These are phyloP conservation scores for Xenopus borealis DNA, from an alignment of 2,113 vertebrate species.

Conservation along the genomic window DNA sequence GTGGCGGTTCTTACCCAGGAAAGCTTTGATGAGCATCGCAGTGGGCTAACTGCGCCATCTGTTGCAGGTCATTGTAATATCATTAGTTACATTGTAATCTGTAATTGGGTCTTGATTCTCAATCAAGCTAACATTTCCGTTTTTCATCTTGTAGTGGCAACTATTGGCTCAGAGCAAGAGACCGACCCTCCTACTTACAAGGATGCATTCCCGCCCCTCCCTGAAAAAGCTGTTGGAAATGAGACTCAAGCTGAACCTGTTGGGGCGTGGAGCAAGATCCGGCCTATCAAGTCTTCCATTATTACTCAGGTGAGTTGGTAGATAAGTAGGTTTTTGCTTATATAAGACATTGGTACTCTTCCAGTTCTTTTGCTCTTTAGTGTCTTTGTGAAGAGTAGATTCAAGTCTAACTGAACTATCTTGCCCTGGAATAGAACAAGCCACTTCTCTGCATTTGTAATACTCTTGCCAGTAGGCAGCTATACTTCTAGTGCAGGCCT, in stretches of 20 bases:
- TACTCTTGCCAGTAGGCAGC: too few species aligned
- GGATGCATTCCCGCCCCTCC: constrained; percentile 97
- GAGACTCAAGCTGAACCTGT: constrained; percentile 82
- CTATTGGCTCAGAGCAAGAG: constrained; percentile 82
- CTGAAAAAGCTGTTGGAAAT: constrained; percentile 86
- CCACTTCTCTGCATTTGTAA: too few species aligned
- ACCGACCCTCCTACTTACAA: constrained; percentile 95
- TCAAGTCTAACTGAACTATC: too few species aligned
- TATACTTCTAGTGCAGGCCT: too few species aligned
- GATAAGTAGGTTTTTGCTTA: too few species aligned
- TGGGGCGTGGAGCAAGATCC: constrained; percentile 93
- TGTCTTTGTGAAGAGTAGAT: too few species aligned
- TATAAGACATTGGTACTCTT: too few species aligned
- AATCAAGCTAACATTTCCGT: too few species aligned
- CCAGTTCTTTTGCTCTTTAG: too few species aligned
- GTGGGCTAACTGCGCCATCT: constrained; percentile 87
- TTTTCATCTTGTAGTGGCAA: constrained; percentile 62
- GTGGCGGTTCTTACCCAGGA: constrained; percentile 98
- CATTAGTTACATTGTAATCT: not conserved
- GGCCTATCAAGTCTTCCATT: constrained; percentile 92
- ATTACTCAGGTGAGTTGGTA: constrained; percentile 89
- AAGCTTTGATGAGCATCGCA: constrained; percentile 98
- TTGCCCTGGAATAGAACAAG: too few species aligned
- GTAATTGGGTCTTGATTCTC: too few species aligned
- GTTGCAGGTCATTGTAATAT: constrained; percentile 72